These are phyloP conservation scores for Pristiophorus japonicus DNA, from an alignment of 2,113 vertebrate species.

Conservation along the genomic window DNA sequence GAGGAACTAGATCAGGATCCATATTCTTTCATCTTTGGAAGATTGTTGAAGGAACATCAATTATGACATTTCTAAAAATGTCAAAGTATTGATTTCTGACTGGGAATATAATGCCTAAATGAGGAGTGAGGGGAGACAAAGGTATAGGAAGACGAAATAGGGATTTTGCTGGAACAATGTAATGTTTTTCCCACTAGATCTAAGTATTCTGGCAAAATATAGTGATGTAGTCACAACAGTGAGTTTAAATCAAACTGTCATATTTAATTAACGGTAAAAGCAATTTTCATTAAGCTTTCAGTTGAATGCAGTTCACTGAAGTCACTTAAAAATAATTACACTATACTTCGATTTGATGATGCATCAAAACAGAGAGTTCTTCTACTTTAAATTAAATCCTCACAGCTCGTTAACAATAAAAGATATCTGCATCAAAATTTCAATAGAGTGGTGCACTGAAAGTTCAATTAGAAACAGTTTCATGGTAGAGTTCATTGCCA, in stretches of 20 bases:
- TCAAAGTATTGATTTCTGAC: neutral
- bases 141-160: neutral
- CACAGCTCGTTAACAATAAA: slow-evolving; percentile 38
- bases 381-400: slow-evolving; percentile 36
- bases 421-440: slow-evolving; percentile 37
- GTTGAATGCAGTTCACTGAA: slow-evolving; percentile 22
- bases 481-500: slow-evolving; percentile 25
- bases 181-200: neutral
- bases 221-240: slow-evolving; percentile 17
- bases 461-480: slow-evolving; percentile 37
- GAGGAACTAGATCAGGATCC: neutral
- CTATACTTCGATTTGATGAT: slow-evolving; percentile 36
- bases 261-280: slow-evolving; percentile 34
- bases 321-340: slow-evolving; percentile 37
- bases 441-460: slow-evolving; percentile 34
- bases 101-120: neutral
- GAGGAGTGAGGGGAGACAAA: neutral
- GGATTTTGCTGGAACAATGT: neutral
- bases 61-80: neutral
- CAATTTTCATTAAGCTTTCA: slow-evolving; percentile 37
- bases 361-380: slow-evolving; percentile 34
- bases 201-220: slow-evolving; percentile 2
- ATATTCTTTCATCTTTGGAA: too few relatives aligned
- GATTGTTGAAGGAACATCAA: neutral
- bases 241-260: slow-evolving; percentile 31